A percentile compares a stretch with the other conserved stretches of the same genome.
Evolutionary conservation across 2,888 invertebrate genomes (phyloP).

Genomic region (Tenthredo mesomela): DNA sequence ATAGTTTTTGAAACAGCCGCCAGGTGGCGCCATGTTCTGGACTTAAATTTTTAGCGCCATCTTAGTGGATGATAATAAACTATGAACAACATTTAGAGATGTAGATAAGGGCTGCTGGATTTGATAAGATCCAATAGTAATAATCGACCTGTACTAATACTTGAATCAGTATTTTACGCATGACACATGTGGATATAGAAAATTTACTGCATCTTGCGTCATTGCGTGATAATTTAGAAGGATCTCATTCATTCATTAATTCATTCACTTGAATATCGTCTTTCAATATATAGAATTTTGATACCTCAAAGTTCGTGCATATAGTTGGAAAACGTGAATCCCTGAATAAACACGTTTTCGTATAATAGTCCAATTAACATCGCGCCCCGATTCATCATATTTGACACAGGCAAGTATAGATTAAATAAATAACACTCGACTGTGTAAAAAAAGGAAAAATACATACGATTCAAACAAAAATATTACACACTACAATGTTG

Average conservation of each 20-base stretch:
- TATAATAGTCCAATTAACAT: background rate
- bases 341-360: background rate
- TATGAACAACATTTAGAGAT: background rate
- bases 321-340: background rate
- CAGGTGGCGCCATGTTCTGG: background rate
- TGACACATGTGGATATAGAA: slow-evolving; percentile 4
- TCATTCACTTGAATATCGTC: background rate
- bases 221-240: background rate
- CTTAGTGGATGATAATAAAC: background rate
- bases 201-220: background rate
- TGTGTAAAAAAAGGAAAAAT: background rate
- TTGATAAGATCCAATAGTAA: background rate
- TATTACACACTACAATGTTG: background rate
- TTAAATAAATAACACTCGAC: background rate
- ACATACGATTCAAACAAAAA: background rate
- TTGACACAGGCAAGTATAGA: background rate
- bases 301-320: background rate
- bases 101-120: background rate
- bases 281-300: background rate
- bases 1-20: background rate
- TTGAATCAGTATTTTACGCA: slow-evolving; percentile 13
- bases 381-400: background rate
- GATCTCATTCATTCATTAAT: background rate
- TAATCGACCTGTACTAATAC: background rate
- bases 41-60: background rate